These are phyloP conservation scores for Passer domesticus DNA, from an alignment of 2,113 vertebrate species.

Conservation along the genomic window DNA sequence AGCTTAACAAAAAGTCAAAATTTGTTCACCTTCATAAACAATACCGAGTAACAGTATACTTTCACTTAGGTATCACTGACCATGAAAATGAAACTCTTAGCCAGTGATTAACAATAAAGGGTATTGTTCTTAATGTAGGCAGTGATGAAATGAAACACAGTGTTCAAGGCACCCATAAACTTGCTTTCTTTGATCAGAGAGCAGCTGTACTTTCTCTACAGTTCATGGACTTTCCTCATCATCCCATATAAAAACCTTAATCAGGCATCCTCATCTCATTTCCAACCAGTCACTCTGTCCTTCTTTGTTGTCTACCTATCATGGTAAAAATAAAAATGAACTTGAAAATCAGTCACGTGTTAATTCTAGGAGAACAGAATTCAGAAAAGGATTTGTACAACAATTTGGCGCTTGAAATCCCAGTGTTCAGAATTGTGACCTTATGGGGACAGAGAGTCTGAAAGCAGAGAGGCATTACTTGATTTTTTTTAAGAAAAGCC, in stretches of 20 bases:
- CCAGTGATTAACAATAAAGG: rapidly evolving
- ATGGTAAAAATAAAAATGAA: neutral
- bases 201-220: neutral
- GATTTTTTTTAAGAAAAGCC: neutral
- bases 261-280: neutral
- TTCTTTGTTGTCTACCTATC: neutral
- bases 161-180: neutral
- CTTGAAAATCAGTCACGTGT: neutral
- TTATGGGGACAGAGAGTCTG: neutral
- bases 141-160: neutral
- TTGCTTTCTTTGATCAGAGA: neutral
- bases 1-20: neutral
- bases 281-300: neutral
- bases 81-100: neutral
- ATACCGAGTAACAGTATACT: neutral
- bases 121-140: neutral
- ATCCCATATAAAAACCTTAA: neutral
- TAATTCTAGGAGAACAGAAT: neutral
- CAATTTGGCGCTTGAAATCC: neutral
- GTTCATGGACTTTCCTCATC: neutral
- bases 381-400: neutral
- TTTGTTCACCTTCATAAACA: neutral
- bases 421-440: neutral
- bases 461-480: neutral
- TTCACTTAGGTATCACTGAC: neutral